Conservation (phyloP, 1,140 invertebrate species). For the Steinernema khuongi region DNA sequence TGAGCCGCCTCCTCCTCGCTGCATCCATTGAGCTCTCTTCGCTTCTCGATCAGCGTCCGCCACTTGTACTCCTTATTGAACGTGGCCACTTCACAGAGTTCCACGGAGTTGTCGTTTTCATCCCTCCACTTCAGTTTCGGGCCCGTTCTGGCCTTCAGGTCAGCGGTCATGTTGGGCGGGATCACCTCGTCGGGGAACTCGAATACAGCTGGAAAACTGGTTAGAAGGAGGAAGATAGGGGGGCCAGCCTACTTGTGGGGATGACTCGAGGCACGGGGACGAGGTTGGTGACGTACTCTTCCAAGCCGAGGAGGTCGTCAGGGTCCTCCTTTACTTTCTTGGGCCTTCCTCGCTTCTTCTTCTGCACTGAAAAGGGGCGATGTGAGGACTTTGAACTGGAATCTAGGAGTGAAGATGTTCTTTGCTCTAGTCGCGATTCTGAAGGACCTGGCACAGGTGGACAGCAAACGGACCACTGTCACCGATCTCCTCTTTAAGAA, state of each 20-base stretch:
- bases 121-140: neutral
- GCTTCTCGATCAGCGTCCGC: neutral
- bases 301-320: neutral
- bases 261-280: neutral
- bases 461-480: too few relatives aligned
- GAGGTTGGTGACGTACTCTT: neutral
- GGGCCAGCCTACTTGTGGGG: neutral
- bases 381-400: slow-evolving; percentile 6
- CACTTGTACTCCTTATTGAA: neutral
- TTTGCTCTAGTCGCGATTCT: too few relatives aligned
- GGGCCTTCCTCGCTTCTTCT: slow-evolving; percentile 19
- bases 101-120: neutral
- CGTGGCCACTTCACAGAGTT: neutral
- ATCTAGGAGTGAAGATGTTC: too few relatives aligned
- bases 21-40: neutral
- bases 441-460: too few relatives aligned
- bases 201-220: neutral
- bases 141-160: neutral
- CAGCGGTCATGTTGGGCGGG: neutral
- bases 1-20: neutral
- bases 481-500: too few relatives aligned
- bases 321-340: neutral
- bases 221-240: neutral
- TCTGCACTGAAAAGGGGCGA: too few relatives aligned
- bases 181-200: neutral